Percentiles rank a stretch among this genome's conserved stretches.
These are phyloP conservation scores for Sweltsa coloradensis DNA, from an alignment of 1,140 invertebrate genomes.

Conservation along the genomic window DNA sequence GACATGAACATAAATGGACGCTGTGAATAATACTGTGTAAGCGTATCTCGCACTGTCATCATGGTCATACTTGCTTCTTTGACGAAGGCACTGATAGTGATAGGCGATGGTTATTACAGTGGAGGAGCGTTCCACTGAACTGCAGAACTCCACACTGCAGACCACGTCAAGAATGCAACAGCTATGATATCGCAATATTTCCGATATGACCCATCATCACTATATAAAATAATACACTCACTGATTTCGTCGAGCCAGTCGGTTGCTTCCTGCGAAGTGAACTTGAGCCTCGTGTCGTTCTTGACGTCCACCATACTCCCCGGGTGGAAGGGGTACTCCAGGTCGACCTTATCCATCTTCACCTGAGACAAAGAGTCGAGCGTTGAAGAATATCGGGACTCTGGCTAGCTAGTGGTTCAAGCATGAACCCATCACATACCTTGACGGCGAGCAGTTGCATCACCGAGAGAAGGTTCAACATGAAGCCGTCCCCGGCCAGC, in stretches of 20 bases:
- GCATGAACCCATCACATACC: constrained; percentile 29
- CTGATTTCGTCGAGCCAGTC: constrained; percentile 58
- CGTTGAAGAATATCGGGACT: background rate
- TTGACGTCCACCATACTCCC: constrained; percentile 60
- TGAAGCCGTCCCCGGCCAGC: constrained; percentile 84
- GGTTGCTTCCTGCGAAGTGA: constrained; percentile 62
- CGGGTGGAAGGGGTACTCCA: constrained; percentile 76
- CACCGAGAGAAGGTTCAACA: constrained; percentile 84
- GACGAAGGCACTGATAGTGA: no score
- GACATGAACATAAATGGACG: no score
- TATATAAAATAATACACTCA: constrained; percentile 30
- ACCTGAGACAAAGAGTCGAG: constrained; percentile 27
- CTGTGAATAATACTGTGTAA: no score
- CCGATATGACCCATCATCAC: no score
- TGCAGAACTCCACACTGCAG: no score
- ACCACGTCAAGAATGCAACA: no score
- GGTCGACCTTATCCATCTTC: constrained; percentile 72
- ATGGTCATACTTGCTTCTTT: no score
- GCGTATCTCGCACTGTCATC: no score
- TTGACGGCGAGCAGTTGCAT: constrained; percentile 78
- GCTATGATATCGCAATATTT: no score
- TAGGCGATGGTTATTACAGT: no score
- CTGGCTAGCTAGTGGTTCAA: background rate
- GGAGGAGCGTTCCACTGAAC: no score
- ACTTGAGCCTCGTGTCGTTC: constrained; percentile 76